A percentile compares a stretch with the other conserved stretches of the same genome.
phyloP scores from a whole-genome alignment of 2,888 invertebrate genomes.

The Artemia sinica region DNA sequence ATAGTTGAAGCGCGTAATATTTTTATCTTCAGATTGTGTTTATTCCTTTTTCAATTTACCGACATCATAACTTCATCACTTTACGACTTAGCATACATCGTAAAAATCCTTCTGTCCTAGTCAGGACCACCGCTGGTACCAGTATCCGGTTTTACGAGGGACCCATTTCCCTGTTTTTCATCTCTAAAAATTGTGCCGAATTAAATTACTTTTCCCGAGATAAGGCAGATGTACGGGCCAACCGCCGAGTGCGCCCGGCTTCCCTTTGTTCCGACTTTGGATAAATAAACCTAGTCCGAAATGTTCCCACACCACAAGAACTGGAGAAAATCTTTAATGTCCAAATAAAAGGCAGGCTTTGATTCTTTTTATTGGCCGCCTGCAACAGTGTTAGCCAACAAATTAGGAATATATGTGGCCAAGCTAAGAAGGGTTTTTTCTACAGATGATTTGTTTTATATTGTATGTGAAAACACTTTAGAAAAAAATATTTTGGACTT shows the following conservation, averaged over 20 bases:
- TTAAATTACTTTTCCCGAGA: conserved; percentile 2
- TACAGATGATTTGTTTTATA: too few relatives aligned
- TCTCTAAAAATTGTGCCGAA: conserved; percentile 8
- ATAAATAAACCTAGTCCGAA: conserved; percentile 5
- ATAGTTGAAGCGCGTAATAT: background rate
- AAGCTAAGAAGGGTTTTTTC: too few relatives aligned
- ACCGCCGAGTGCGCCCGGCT: conserved; percentile 4
- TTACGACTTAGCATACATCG: conserved; percentile 9
- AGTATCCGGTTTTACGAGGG: conserved; percentile 14
- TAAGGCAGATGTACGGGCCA: background rate
- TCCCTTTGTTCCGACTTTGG: background rate
- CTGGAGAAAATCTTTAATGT: conserved; percentile 2
- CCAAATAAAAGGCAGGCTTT: background rate
- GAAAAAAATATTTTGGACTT: too few relatives aligned
- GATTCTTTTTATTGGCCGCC: too few relatives aligned
- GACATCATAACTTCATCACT: background rate
- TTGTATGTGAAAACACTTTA: too few relatives aligned
- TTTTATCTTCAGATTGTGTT: background rate
- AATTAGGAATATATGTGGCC: too few relatives aligned
- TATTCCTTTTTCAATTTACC: background rate
- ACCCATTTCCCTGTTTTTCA: background rate
- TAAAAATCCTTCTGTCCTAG: conserved; percentile 12
- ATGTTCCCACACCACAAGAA: conserved; percentile 10
- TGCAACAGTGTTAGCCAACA: too few relatives aligned
- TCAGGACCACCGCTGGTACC: conserved; percentile 12